Evolutionary conservation across 2,888 invertebrate genomes (phyloP), one percentile per base, ranked within the genome.

Genomic region (Gandaritis pyraliata): DNA sequence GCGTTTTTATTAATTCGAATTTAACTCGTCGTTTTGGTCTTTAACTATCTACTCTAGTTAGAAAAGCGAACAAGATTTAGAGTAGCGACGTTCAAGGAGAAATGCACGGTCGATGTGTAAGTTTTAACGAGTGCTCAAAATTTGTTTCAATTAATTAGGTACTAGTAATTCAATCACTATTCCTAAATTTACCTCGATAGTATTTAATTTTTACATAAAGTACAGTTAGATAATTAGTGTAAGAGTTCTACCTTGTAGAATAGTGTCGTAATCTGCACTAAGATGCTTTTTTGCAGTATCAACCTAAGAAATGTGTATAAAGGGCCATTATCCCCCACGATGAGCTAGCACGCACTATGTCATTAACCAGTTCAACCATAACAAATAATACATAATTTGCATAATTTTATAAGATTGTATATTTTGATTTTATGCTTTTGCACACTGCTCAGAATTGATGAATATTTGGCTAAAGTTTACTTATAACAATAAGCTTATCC

Each of bases 111-210:
- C 86, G 87, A 87, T 88, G 91, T 92, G 91, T 92, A 85, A 88
- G 86, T 87, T 86, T 90, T 92, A 92, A 92, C 91, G 85, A 92
- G 91, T 92, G 91, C 91, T 90, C 82, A 81, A 89, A 89, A 87
- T 87, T 51, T 88, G 85, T 83, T 87, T 85, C 88, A 87, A 87
- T 87, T 83, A 81, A 80, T 85, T 90, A 89, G 83, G 87, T 80
- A 85, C 90, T 90, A 91, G 86, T 90, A 90, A 90, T 90, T 90
- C 90, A 85, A 89, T 89, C 74, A 85, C 86, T 90, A 90, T 87
- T 77, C 85, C 90, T 90, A 91, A 87, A 80, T 85, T 88, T 85
- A 84, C 83, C 82, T 81, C 78, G 78, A 86, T 80, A 85, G 78
- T 85, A 63, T 63, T 74, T 85, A 82, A 82, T 85, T 86, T 85